Base-by-base conservation (phyloP, 92 coral and sea anemone species). In the Virgularia gustaviana region DNA sequence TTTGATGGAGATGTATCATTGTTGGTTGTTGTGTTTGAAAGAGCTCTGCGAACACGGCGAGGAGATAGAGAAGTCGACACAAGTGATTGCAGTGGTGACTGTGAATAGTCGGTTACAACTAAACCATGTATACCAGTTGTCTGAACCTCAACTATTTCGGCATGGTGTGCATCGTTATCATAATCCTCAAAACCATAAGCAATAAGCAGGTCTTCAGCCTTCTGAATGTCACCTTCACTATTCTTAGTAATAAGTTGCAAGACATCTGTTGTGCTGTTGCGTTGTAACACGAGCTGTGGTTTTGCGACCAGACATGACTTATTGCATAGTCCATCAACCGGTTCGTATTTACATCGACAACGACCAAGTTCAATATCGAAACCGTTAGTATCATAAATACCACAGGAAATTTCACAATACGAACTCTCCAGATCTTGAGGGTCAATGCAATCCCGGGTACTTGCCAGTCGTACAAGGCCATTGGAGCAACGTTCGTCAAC, bases 401-500 rank as follows among this genome's bases (percentile, higher is more conserved):
- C 88, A 5, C 55, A 39, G 4, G 71, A 54, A 52, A 20, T 52
- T 12, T 52, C 15, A 32, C 44, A n/a, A 75, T 49, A 6, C 64
- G 47, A 52, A 16, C 8, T 20, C 8, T 25, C 33, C 24, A 83
- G 76, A 18, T 0, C 47, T 2, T 3, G 71, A 5, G 83, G 85
- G 32, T 85, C 79, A 19, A 81, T 79, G 65, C 99, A 94, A 5
- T 32, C 36, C 22, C 94, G 83, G 31, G 84, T 86, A 38, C 84
- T 72, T 2, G 99, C 49, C 16, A 65, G 30, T 24, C 90, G 87
- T 36, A 80, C 88, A 31, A 82, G 59, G 9, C 86, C 88, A n/a
- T 81, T 87, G 16, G 66, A 59, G 35, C 95, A 88, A 10, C 88
- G 95, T 7, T 73, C 56, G 42, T 78, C 90, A 30, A 88, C 95